Conservation (phyloP, 2,113 vertebrate genomes). For the Microcebus murinus region DNA sequence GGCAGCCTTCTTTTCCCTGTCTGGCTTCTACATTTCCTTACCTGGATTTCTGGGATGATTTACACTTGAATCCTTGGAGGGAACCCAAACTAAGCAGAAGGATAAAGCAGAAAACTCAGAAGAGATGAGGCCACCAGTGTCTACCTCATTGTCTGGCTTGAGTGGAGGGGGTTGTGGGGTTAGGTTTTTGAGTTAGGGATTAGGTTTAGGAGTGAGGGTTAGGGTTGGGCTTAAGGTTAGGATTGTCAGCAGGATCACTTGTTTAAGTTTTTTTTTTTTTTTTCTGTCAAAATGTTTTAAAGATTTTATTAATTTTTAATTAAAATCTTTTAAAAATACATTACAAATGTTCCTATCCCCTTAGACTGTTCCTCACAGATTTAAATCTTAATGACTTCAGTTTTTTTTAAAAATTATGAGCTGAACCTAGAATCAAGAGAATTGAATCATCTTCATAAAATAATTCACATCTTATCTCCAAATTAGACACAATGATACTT, state of each 20-base stretch:
- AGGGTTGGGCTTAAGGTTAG: too few species aligned
- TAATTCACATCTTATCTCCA: background rate
- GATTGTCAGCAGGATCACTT: too few species aligned
- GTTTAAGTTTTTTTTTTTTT: too few species aligned
- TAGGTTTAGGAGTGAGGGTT: too few species aligned
- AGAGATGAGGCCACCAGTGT: background rate
- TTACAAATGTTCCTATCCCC: background rate
- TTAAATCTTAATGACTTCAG: constrained; percentile 1
- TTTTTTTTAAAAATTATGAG: background rate
- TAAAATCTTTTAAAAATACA: background rate
- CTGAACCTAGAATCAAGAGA: background rate
- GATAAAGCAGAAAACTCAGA: background rate
- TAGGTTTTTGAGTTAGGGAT: too few species aligned
- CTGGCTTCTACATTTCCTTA: background rate
- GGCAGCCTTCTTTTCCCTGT: background rate
- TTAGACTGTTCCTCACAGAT: background rate
- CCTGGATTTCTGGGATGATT: rapidly evolving
- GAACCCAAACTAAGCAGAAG: background rate
- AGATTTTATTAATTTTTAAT: background rate
- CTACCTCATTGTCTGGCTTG: background rate
- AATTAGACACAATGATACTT: background rate
- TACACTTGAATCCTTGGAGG: background rate
- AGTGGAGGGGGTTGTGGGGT: background rate
- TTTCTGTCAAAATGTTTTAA: background rate
- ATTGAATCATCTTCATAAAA: background rate